Conservation (phyloP, 53 echinoderm and acorn worm genomes). For the Zoroaster sp. region DNA sequence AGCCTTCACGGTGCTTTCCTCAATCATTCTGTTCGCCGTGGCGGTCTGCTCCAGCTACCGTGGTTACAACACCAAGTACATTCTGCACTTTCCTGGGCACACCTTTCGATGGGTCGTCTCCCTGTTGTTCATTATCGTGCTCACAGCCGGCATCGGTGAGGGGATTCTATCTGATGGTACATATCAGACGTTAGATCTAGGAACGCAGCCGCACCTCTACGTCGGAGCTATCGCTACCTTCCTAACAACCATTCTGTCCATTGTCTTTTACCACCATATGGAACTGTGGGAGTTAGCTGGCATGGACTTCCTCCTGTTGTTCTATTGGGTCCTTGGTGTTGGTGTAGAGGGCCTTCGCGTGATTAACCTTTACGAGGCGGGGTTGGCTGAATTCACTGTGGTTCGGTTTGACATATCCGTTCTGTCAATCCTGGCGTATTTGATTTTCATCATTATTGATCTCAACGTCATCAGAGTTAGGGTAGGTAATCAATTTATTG, state of each 20-base stretch:
- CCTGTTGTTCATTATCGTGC: constrained; percentile 40
- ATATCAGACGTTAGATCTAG: background rate
- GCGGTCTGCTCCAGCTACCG: constrained; percentile 65
- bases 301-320: constrained; percentile 63
- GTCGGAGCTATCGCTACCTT: constrained; percentile 49
- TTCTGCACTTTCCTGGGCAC: constrained; percentile 78
- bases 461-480: constrained; percentile 68
- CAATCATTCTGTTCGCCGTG: constrained; percentile 54
- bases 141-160: constrained; percentile 57
- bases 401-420: constrained; percentile 23
- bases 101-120: constrained; percentile 74
- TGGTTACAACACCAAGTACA: constrained; percentile 50
- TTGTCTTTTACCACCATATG: constrained; percentile 81
- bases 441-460: constrained; percentile 64
- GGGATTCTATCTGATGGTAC: constrained; percentile 69
- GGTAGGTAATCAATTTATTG: constrained; percentile 29
- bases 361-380: constrained; percentile 64
- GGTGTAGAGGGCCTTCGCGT: constrained; percentile 37
- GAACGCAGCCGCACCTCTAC: constrained; percentile 85
- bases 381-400: constrained; percentile 11
- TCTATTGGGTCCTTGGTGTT: constrained; percentile 60
- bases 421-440: background rate
- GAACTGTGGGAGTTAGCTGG: constrained; percentile 68
- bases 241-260: constrained; percentile 48
- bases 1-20: constrained; percentile 59